These are phyloP conservation scores for Dolichallabes microphthalmus DNA, from an alignment of 2,113 vertebrate species.

Conservation along the genomic window DNA sequence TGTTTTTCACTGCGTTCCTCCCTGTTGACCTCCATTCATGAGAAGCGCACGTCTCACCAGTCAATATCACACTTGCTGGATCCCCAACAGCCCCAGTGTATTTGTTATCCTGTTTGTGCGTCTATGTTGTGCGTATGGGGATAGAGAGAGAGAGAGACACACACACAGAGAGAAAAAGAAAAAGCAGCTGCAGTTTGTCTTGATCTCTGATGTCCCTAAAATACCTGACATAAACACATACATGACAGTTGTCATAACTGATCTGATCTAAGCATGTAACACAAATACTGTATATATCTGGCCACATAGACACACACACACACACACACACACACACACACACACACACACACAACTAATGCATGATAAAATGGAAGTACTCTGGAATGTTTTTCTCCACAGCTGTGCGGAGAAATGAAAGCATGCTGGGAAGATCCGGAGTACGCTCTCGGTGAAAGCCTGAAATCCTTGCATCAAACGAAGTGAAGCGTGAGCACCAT, in stretches of 20 bases:
- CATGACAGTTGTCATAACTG: neutral
- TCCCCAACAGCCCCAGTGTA: neutral
- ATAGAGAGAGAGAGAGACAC: neutral
- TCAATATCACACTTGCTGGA: slow-evolving; percentile 17
- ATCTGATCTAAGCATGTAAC: neutral
- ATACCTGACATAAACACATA: neutral
- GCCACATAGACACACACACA: too few relatives aligned
- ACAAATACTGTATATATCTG: neutral
- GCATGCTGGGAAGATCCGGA: slow-evolving; percentile 22
- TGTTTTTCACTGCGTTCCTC: slow-evolving; percentile 22
- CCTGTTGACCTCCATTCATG: slow-evolving; percentile 36
- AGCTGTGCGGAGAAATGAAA: slow-evolving; percentile 21
- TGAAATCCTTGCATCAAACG: slow-evolving; percentile 13
- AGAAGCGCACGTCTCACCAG: slow-evolving; percentile 33
- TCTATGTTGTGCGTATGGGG: neutral
- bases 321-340: neutral
- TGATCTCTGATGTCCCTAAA: neutral
- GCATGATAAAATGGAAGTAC: slow-evolving; percentile 6
- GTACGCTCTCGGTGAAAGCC: slow-evolving; percentile 13
- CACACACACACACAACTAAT: slow-evolving; percentile 1
- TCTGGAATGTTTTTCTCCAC: slow-evolving; percentile 3
- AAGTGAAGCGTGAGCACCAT: slow-evolving; percentile 16
- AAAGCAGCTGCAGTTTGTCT: neutral
- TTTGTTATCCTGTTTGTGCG: neutral
- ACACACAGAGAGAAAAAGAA: neutral